These are phyloP conservation scores for Marisa cornuarietis DNA, from an alignment of 1,140 invertebrate species.

Conservation along the genomic window DNA sequence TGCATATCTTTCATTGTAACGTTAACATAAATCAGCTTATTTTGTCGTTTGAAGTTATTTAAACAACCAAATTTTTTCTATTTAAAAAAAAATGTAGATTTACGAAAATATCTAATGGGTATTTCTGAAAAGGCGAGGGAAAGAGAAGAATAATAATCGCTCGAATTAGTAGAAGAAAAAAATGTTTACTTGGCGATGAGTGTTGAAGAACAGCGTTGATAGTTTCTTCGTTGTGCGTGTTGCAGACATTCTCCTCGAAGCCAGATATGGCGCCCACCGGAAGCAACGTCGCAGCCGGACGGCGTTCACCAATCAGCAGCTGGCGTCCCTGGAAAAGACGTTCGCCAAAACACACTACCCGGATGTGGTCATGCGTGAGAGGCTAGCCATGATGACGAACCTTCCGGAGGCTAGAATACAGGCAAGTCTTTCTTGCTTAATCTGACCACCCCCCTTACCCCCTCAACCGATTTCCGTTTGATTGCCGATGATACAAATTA, in stretches of 20 bases:
- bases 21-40: too few relatives aligned
- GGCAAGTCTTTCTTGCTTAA: constrained; percentile 68
- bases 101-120: too few relatives aligned
- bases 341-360: constrained; percentile 96
- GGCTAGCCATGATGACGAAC: constrained; percentile 87
- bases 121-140: background rate
- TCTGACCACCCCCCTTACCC: background rate
- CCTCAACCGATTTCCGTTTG: background rate
- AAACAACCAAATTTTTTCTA: too few relatives aligned
- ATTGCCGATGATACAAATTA: too few relatives aligned
- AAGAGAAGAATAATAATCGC: too few relatives aligned
- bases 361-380: constrained; percentile 92
- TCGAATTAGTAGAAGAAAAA: too few relatives aligned
- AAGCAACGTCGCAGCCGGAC: constrained; percentile 94
- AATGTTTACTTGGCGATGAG: too few relatives aligned
- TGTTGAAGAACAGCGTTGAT: too few relatives aligned
- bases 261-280: constrained; percentile 60
- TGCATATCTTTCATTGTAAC: too few relatives aligned
- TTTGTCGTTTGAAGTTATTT: too few relatives aligned
- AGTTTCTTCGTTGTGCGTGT: too few relatives aligned
- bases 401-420: constrained; percentile 92
- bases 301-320: constrained; percentile 92
- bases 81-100: too few relatives aligned
- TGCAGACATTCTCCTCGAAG: constrained; percentile 61
- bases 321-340: constrained; percentile 91